phyloP scores from a whole-genome alignment of 2,113 vertebrate genomes.

The Eulemur rufifrons region DNA sequence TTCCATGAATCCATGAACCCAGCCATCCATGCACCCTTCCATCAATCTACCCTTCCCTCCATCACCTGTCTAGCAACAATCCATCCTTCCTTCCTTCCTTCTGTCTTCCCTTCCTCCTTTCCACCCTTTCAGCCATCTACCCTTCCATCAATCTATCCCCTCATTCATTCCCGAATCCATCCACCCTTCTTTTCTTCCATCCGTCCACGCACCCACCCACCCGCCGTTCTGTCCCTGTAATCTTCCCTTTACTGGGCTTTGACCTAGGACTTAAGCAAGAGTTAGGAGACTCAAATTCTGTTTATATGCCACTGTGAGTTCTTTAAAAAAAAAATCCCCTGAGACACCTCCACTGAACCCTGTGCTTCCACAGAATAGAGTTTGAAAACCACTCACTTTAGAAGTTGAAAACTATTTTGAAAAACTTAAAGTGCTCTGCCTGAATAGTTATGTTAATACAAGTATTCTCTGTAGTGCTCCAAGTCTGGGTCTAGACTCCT shows the following conservation, averaged over 20 bases:
- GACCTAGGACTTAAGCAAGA: neutral
- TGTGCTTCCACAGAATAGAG: neutral
- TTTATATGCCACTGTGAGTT: neutral
- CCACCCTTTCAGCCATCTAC: neutral
- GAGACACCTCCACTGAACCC: neutral
- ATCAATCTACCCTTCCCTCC: neutral
- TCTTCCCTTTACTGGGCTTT: neutral
- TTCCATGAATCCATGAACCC: neutral
- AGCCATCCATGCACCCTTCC: neutral
- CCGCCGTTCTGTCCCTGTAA: neutral
- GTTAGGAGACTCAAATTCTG: neutral
- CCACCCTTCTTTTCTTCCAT: neutral
- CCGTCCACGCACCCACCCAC: neutral
- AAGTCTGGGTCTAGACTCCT: neutral
- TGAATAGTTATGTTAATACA: neutral
- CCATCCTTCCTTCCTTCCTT: neutral
- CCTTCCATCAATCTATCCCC: too few relatives aligned
- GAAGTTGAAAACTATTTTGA: constrained; percentile 50
- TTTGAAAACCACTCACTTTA: constrained; percentile 37
- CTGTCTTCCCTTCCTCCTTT: neutral
- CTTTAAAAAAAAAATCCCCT: neutral
- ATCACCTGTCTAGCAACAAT: neutral
- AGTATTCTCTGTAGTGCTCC: neutral
- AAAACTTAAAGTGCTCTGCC: neutral
- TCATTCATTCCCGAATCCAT: neutral